Evolutionary conservation across 2,113 vertebrate species (phyloP), one percentile per base, ranked within the genome.

Genomic region (Panthera uncia): DNA sequence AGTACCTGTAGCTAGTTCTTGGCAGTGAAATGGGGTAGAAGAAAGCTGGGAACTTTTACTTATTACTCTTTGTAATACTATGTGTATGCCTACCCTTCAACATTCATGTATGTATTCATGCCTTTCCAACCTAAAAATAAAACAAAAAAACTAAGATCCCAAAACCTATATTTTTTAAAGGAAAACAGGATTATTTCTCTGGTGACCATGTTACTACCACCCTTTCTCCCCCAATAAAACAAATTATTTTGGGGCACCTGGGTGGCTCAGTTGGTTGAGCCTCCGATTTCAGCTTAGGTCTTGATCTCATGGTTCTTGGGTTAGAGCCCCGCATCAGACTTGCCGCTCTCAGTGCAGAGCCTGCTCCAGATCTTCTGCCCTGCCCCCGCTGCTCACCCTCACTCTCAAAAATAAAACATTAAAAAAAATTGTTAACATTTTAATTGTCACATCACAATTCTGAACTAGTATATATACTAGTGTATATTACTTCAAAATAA

Each of bases 101-200:
- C 8, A 68, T 80, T 92, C 25, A 27, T 68, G 8, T 63, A 9
- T 85, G 45, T 45, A 45, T 45, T 45, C 45, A 45, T 91, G 68
- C 63, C 92, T 93, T 73, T 95, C 76, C n/a, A 92, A 86, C 31
- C 36, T 71, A 45, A 76, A 88, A 82, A 68, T 38, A 48, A 76
- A 93, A 57, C 61, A 93, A 76, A 81, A 73, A 65, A 81, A 19
- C 21, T 48, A 45, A 95, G 94, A 71, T 84, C 33, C 10, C 45
- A 95, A 63, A 94, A 66, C n/a, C 3, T 69, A 36, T 31, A 52
- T 25, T 78, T 97, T 92, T 55, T 71, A 52, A 94, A 89, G 38
- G n/a, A 91, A 96, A 38, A 74, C 63, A 61, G 5, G 57, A 41
- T 57, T 65, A 68, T 94, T 92, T 93, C 36, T 94, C 16, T 74